Evolutionary conservation across 2,113 vertebrate species (phyloP), one percentile per base, ranked within the genome.

Genomic region (Ochotona curzoniae): DNA sequence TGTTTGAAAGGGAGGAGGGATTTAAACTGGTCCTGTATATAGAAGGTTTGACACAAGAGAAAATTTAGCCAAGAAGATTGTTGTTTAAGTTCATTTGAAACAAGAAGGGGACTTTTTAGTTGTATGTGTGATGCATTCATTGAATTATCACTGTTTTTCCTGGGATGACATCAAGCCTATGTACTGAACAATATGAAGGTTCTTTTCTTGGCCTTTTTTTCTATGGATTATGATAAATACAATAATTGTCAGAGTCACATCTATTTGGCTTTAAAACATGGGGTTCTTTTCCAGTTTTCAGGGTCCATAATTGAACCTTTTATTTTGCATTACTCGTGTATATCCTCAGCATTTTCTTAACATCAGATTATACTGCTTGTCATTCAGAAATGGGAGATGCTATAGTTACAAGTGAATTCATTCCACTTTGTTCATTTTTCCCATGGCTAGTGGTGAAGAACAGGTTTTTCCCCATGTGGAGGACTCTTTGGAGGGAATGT

Each of bases 1-100:
- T 98, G 98, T 98, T 97, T 95, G 97, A 98, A 98, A 94, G 98
- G 97, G 97, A 98, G 97, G 98, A 98, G 97, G 96, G 14, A 60
- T 94, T 91, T 93, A 96, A 95, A 95, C 96, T 96, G 97, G 87
- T 94, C 97, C 93, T 92, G 97, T 96, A 67, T 92, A 4, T 63
- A 83, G 4, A 61, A 93, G 93, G 96, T 88, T 96, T 97, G 96
- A 97, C 89, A 89, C 96, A 95, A 96, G 97, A 98, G 94, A 96
- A 90, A 95, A 89, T 83, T 91, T 97, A 97, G 98, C 97, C 93
- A 97, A 74, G 97, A 94, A 96, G 96, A 97, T 94, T 97, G 96
- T 97, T 96, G 96, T 97, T 97, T 96, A 96, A 96, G 96, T 97
- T 98, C 93, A 92, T 97, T 96, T 89, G 73, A 96, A 94, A 83